Base-by-base conservation (phyloP, 2,113 vertebrate genomes). In the Typhlomys cinereus region DNA sequence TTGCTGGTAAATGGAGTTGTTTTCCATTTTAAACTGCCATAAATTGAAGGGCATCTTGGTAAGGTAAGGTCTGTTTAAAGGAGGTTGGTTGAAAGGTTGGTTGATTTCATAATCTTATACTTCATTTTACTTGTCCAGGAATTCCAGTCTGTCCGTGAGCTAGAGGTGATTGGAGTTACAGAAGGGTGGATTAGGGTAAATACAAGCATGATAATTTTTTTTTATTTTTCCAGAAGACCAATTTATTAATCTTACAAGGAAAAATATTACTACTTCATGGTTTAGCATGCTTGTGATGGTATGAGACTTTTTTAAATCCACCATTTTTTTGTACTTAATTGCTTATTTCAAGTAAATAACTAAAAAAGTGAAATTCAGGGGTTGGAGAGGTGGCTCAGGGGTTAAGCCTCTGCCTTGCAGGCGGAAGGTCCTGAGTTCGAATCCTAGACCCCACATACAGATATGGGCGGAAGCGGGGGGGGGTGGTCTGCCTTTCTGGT, bases 231-330 rank as follows among this genome's bases (percentile, higher is more conserved):
- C n/a, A 88, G 17, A 92, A 76, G 41, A 6, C 14, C 34, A 67
- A 88, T 69, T 90, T 88, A 80, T 48, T 83, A 82, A 89, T 89
- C 91, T 71, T 64, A 93, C 27, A 54, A 27, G 71, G 36, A 50
- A 73, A 93, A 89, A n/a, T 62, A 85, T 54, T 79, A 79, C 8
- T 76, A 23, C 36, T 27, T 41, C 25, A 78, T 46, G 39, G 76
- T 39, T 71, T 79, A 87, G 57, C 89, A 91, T 50, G 80, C 25
- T 70, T 94, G 31, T 44, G 67, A 54, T 89, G 31, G 34, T 78
- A 62, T 36, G 70, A 93, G 54, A 14, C 39, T 11, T 23, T n/a
- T 85, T 83, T 57, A 39, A 57, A 81, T 36, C 14, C 2, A n/a
- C 52, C 36, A 18, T 54, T 70, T 70, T 78, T 84, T 54, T 9